Conservation (phyloP, 2,113 vertebrate genomes). For the Poeciliopsis retropinna region DNA sequence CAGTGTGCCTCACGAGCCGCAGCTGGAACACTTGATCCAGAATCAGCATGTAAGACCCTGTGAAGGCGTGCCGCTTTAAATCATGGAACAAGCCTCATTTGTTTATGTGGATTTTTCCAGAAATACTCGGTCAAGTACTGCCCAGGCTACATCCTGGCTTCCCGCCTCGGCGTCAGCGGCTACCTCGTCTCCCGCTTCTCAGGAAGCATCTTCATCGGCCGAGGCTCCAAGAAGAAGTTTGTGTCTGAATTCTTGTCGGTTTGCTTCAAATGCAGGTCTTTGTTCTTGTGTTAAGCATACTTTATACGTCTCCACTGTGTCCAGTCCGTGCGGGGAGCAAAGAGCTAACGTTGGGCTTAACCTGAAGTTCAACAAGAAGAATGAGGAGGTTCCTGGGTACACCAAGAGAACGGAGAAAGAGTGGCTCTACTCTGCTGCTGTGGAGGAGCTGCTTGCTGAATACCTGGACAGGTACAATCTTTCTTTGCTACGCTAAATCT, state of each 20-base stretch:
- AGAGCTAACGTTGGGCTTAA: constrained; percentile 94
- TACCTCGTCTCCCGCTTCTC: constrained; percentile 99
- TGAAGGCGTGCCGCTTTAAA: fast-evolving
- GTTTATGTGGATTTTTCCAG: constrained; percentile 69
- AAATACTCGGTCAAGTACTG: constrained; percentile 97
- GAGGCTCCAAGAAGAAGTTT: constrained; percentile 96
- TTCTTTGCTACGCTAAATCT: background rate
- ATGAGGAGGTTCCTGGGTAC: constrained; percentile 98
- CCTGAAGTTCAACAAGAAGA: constrained; percentile 99
- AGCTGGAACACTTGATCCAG: constrained; percentile 92
- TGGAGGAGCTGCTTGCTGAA: constrained; percentile 91
- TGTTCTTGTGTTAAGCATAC: background rate
- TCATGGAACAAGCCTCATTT: too few relatives aligned
- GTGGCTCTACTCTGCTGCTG: constrained; percentile 96
- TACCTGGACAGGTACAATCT: constrained; percentile 89
- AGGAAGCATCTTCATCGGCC: constrained; percentile 96
- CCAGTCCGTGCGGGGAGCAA: constrained; percentile 95
- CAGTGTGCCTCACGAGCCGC: constrained; percentile 91
- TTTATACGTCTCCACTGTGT: constrained; percentile 2
- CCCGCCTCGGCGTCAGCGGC: constrained; percentile 92
- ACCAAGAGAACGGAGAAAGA: constrained; percentile 95
- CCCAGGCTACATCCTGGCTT: constrained; percentile 94
- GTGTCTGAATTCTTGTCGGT: constrained; percentile 38
- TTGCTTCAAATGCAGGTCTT: too few relatives aligned
- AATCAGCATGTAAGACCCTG: constrained; percentile 93